phyloP scores from a whole-genome alignment of 2,113 vertebrate species.

The Barbus barbus region DNA sequence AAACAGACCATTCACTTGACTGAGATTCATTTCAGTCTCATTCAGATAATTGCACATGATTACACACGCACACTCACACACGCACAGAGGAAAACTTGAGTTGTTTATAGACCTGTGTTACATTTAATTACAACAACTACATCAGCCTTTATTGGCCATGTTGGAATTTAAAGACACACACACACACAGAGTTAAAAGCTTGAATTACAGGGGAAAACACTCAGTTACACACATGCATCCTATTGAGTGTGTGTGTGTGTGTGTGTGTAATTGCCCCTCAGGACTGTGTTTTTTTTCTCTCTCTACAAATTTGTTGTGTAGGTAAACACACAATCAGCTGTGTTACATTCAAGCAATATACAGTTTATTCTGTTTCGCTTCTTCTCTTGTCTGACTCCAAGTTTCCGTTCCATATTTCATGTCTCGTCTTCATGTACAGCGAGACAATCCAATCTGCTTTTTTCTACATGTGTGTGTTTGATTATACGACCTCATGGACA shows the following conservation, averaged over 20 bases:
- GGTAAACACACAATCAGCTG: not conserved
- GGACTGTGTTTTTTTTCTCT: not conserved
- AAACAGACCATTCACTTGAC: conserved; percentile 20
- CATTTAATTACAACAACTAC: conserved; percentile 74
- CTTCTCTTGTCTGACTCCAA: not conserved
- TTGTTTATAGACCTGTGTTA: conserved; percentile 49
- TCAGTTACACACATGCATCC: not conserved
- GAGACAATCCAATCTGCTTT: not conserved
- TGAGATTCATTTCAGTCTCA: conserved; percentile 31
- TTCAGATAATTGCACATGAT: conserved; percentile 30
- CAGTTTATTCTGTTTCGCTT: not conserved
- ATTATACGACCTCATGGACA: not conserved
- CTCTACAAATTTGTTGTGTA: not conserved
- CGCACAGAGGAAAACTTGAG: conserved; percentile 26
- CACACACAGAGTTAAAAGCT: conserved; percentile 32
- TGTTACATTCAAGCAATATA: not conserved
- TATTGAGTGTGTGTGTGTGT: not conserved
- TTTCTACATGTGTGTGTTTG: not conserved
- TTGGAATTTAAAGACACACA: conserved; percentile 49
- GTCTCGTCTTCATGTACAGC: not conserved
- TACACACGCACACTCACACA: conserved; percentile 26
- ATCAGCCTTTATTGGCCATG: conserved; percentile 40
- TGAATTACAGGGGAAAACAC: not conserved
- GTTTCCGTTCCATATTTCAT: not conserved
- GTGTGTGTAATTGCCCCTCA: not conserved